These are phyloP conservation scores for Caenorhabditis sp. DNA, from an alignment of 2,888 invertebrate species.

Conservation along the genomic window DNA sequence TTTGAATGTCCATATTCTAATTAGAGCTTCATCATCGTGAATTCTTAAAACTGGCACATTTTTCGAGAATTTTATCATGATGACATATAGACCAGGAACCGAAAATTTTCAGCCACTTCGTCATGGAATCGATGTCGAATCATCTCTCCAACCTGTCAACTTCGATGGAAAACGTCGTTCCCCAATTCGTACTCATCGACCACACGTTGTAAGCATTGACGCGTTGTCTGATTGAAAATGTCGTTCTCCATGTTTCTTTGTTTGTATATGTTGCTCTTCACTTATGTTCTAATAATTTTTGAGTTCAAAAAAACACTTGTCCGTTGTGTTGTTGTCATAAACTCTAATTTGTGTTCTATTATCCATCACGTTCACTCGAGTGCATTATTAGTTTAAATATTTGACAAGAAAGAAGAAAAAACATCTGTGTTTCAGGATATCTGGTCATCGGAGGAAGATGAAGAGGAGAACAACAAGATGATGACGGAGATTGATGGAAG, in stretches of 20 bases:
- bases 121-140: constrained; percentile 14
- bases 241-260: constrained; percentile 6
- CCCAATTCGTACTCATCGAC: constrained; percentile 50
- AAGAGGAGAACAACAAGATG: constrained; percentile 32
- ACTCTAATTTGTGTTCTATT: not conserved
- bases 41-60: too few relatives aligned
- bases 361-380: not conserved
- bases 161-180: constrained; percentile 48
- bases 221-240: constrained; percentile 30
- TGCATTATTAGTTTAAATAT: not conserved
- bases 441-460: constrained; percentile 43
- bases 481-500: constrained; percentile 36
- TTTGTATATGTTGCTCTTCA: constrained; percentile 8
- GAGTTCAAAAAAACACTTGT: not conserved
- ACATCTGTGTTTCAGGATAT: constrained; percentile 35
- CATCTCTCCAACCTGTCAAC: constrained; percentile 42
- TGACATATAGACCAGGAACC: not conserved
- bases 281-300: not conserved
- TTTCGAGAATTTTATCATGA: too few relatives aligned
- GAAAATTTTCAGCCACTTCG: constrained; percentile 28
- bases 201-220: constrained; percentile 58
- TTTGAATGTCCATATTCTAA: too few relatives aligned
- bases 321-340: not conserved
- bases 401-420: not conserved
- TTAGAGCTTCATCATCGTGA: too few relatives aligned